Conservation (phyloP, 2,113 vertebrate species). For the Esox niger region DNA sequence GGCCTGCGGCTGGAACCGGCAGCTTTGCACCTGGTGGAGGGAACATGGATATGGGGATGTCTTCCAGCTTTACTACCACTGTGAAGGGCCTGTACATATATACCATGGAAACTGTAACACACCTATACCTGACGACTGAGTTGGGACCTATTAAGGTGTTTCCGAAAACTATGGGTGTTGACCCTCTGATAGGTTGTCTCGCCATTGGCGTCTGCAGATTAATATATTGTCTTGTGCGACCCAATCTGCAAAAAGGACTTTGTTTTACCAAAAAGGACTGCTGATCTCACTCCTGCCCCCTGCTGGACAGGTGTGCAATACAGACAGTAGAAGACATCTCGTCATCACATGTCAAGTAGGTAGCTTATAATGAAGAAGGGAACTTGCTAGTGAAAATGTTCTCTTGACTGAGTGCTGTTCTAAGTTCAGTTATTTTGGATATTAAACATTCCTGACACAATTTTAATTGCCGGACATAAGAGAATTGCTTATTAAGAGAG, state of each 20-base stretch:
- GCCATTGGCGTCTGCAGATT: too few species aligned
- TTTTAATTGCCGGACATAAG: not conserved
- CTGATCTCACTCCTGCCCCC: not conserved
- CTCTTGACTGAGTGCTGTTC: not conserved
- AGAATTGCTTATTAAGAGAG: not conserved
- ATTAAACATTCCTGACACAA: not conserved
- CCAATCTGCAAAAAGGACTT: too few species aligned
- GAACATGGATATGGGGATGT: conserved; percentile 90
- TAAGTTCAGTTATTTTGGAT: not conserved
- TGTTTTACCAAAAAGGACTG: not conserved
- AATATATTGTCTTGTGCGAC: too few species aligned
- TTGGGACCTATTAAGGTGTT: not conserved
- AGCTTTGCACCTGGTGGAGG: conserved; percentile 97
- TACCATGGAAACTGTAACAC: conserved; percentile 97
- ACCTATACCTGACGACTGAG: conserved; percentile 83
- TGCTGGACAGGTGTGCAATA: not conserved
- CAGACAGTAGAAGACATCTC: not conserved
- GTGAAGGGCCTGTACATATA: conserved; percentile 82
- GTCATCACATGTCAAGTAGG: not conserved
- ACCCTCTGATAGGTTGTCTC: not conserved
- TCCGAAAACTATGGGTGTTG: not conserved
- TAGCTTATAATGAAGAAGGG: not conserved
- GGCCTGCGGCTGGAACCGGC: conserved; percentile 92
- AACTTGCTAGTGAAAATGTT: not conserved
- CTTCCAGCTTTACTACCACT: conserved; percentile 89